Conservation (phyloP, 2,113 vertebrate genomes). For the Herpetotheres cachinnans region DNA sequence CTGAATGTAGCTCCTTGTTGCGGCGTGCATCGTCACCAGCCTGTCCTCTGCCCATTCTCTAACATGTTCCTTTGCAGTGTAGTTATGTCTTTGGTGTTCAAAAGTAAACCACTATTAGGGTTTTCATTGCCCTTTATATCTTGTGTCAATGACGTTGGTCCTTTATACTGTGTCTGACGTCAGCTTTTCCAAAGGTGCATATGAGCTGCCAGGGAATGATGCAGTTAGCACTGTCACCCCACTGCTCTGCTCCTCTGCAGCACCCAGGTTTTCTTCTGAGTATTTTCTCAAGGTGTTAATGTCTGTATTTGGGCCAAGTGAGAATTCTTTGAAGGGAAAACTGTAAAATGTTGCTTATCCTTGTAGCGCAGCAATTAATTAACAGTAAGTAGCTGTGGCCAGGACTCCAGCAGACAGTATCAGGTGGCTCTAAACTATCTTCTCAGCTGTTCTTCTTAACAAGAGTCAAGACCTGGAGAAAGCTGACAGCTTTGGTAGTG, state of each 20-base stretch:
- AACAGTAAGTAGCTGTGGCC: constrained; percentile 20
- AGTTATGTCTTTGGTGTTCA: not conserved
- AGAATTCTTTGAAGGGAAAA: not conserved
- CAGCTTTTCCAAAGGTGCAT: not conserved
- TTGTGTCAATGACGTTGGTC: not conserved
- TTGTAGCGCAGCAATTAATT: not conserved
- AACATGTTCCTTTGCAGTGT: not conserved
- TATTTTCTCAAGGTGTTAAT: not conserved
- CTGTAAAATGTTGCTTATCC: not conserved
- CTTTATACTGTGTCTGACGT: not conserved
- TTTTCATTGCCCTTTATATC: not conserved
- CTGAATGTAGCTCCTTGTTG: not conserved
- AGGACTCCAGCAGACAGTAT: not conserved
- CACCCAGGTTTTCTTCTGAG: not conserved
- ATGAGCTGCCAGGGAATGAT: not conserved
- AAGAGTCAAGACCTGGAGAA: not conserved
- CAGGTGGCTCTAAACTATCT: constrained; percentile 13
- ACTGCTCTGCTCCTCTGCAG: not conserved
- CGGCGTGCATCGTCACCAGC: accelerated
- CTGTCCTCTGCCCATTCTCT: not conserved
- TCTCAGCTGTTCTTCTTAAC: not conserved
- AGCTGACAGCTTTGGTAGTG: not conserved
- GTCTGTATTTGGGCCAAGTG: not conserved
- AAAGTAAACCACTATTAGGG: not conserved
- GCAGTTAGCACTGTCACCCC: not conserved